Conservation (phyloP, 2,797 vertebrate genomes). For the Neosilurus hyrtlii region DNA sequence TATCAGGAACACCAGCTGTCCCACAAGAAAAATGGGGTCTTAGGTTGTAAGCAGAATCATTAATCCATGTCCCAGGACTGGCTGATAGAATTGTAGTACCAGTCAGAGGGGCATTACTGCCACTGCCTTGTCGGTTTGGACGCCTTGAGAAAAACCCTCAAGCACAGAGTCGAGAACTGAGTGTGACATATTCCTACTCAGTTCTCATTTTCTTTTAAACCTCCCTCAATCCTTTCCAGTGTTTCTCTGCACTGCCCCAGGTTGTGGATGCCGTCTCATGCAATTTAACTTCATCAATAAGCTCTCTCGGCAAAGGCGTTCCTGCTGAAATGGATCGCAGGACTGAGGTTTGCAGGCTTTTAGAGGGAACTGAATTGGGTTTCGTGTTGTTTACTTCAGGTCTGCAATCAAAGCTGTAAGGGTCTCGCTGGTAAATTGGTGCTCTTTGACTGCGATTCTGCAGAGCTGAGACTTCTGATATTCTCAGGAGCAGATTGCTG, state of each 20-base stretch:
- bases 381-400: slow-evolving; percentile 20
- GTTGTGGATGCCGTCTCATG: slow-evolving; percentile 7
- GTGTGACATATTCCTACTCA: neutral
- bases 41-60: neutral
- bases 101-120: neutral
- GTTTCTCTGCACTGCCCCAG: neutral
- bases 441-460: slow-evolving; percentile 6
- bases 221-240: neutral
- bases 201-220: neutral
- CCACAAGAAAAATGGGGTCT: neutral
- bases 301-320: slow-evolving; percentile 9
- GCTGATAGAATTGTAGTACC: neutral
- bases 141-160: neutral
- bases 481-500: slow-evolving; percentile 17
- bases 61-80: neutral
- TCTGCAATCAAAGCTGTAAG: slow-evolving; percentile 20
- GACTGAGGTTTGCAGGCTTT: slow-evolving; percentile 19
- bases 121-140: neutral
- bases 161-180: neutral
- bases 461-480: slow-evolving; percentile 25
- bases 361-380: slow-evolving; percentile 27
- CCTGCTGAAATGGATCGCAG: slow-evolving; percentile 5
- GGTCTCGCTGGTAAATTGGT: slow-evolving; percentile 12
- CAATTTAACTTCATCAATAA: slow-evolving; percentile 24
- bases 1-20: neutral